Evolutionary conservation across 2,113 vertebrate species (phyloP), one percentile per base, ranked within the genome.

Genomic region (Rhodinocichla rosea): DNA sequence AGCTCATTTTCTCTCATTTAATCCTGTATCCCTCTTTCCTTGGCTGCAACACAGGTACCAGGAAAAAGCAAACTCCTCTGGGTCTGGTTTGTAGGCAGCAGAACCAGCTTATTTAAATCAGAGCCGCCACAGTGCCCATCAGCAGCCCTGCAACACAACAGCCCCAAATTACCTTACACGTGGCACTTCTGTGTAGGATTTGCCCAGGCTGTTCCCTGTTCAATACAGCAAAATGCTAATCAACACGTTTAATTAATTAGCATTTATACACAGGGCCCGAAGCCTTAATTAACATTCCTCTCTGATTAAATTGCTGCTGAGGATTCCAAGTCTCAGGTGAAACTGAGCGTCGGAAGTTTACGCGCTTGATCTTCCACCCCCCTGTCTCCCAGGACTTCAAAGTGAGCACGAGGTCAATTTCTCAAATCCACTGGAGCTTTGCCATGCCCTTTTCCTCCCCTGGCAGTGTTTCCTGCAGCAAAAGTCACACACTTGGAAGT

Each of bases 331-430:
- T 83, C 95, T 97, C 85, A 92, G 70, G 83, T 95, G 97, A 96
- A 88, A 92, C 93, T 69, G 35, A 94, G 59, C 80, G 74, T 92
- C 22, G 10, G 94, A 94, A 91, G 19, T 59, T 33, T 86, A 78
- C 71, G 77, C 26, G 26, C 65, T 95, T 96, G 78, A 93, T 95
- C 77, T 95, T 95, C 92, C 92, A 88, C 94, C 89, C 95, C 91
- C 87, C 30, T 85, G 11, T 95, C 95, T 97, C 95, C 94, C 96
- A 97, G 79, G 87, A 83, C 94, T 96, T 97, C 95, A 96, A 94
- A 96, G 93, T 26, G 62, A 93, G 6, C 11, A 39, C 4, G 10
- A 93, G 24, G 75, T 94, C 94, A 70, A 0, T 89, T 89, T 94
- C 90, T 74, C 76, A 93, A 90, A 96, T 60, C 56, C 47, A 56